Evolutionary conservation across 2,797 vertebrate genomes (phyloP).

Genomic region (Tangara arthus): DNA sequence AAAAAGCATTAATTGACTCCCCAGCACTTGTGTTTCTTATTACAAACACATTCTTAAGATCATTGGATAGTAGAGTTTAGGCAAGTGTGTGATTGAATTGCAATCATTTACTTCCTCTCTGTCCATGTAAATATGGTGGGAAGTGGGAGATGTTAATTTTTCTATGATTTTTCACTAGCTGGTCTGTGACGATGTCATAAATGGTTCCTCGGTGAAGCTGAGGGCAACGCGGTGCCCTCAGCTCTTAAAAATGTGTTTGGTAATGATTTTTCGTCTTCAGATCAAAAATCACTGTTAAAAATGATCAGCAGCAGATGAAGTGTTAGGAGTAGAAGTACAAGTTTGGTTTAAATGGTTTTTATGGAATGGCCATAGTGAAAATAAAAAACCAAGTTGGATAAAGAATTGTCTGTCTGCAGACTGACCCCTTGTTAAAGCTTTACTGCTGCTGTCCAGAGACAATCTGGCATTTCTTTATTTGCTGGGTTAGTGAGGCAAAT

Average conservation of each 20-base stretch:
- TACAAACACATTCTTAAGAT: not conserved
- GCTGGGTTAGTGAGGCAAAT: not conserved
- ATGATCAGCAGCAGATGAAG: not conserved
- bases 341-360: not conserved
- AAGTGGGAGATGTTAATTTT: not conserved
- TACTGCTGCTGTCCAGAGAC: not conserved
- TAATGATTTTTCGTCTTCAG: not conserved
- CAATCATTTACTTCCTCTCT: not conserved
- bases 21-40: not conserved
- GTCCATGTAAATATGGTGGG: not conserved
- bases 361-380: not conserved
- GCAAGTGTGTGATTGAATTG: rapidly evolving
- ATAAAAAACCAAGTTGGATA: not conserved
- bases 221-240: too few relatives aligned
- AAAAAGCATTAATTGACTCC: not conserved
- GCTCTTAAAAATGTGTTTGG: not conserved
- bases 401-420: not conserved
- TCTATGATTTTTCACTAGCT: not conserved
- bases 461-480: not conserved
- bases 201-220: not conserved
- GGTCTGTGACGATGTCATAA: not conserved
- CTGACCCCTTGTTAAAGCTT: not conserved
- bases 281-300: not conserved
- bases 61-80: not conserved
- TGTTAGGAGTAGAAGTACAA: not conserved